Base-by-base conservation (phyloP, 2,113 vertebrate genomes). In the Dasyornis broadbenti region DNA sequence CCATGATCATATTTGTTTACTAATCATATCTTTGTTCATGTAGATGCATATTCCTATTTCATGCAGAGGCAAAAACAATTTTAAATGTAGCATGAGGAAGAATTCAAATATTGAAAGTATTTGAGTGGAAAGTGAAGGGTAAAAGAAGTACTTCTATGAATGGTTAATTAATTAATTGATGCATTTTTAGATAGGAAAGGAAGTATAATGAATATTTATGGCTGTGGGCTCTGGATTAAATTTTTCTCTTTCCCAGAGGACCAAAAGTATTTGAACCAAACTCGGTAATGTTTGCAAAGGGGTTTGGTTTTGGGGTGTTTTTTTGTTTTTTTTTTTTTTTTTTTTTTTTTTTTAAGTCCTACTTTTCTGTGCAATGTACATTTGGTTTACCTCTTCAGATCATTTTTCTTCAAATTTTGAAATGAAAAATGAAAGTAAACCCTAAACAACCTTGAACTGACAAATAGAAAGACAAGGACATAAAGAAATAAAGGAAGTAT, bases 121-220 rank as follows among this genome's bases (percentile, higher is more conserved):
- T 64, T 45, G 13, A 83, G 52, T 61, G 21, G 54, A 86, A 90
- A 94, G 19, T 64, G 24, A 90, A 11, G 40, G 9, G 47, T 0
- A 56, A 86, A 88, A 61, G 3, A 82, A 89, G 33, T 3, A 7
- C 22, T 81, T 78, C 23, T 89, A 18, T 78, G 42, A 92, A 92
- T 78, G 73, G 10, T 81, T 93, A 86, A 83, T 94, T 88, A 91
- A 93, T 88, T 95, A 97, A 89, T 75, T 87, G 83, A 93, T 93
- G 33, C 24, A 35, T 86, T 92, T 81, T 33, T 35, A 90, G 54
- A 93, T 59, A 84, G 24, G 19, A 90, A 69, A 90, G 49, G 35
- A 96, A 89, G 9, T 15, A 71, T 44, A 92, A 93, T 92, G n/a
- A 88, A 90, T 96, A 85, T 94, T 93, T 82, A 93, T 93, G 72